phyloP scores from a whole-genome alignment of 2,888 invertebrate genomes.

The Acronicta aceris region DNA sequence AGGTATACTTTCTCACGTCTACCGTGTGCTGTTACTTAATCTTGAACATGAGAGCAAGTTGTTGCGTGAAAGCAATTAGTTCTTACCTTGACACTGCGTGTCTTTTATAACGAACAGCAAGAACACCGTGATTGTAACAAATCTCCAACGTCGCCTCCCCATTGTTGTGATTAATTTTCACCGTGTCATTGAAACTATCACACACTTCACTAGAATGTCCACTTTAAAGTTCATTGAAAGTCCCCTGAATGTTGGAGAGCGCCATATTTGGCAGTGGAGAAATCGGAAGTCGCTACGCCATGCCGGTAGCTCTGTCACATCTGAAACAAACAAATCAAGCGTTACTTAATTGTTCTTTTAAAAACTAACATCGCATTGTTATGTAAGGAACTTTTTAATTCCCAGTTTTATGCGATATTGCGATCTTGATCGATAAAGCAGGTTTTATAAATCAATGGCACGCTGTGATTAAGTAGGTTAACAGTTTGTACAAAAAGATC shows the following conservation, averaged over 20 bases:
- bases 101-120: constrained; percentile 81
- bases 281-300: constrained; percentile 71
- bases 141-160: constrained; percentile 85
- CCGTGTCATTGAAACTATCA: constrained; percentile 79
- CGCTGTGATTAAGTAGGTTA: constrained; percentile 54
- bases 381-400: constrained; percentile 9
- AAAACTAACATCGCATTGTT: constrained; percentile 6
- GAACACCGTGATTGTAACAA: constrained; percentile 81
- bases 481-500: constrained; percentile 48
- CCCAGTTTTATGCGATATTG: constrained; percentile 2
- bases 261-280: constrained; percentile 70
- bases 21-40: constrained; percentile 29
- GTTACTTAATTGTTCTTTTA: constrained; percentile 22
- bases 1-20: constrained; percentile 5
- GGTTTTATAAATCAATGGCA: constrained; percentile 9
- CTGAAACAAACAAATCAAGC: constrained; percentile 75
- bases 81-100: constrained; percentile 83
- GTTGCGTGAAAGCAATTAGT: constrained; percentile 16
- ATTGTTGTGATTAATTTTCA: constrained; percentile 79
- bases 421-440: constrained; percentile 7
- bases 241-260: constrained; percentile 58
- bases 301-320: constrained; percentile 73
- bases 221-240: constrained; percentile 65
- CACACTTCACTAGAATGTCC: constrained; percentile 53
- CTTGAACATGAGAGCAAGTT: constrained; percentile 28